Base-by-base conservation (phyloP, 2,113 vertebrate species). In the Chaetorhynchus papuensis region DNA sequence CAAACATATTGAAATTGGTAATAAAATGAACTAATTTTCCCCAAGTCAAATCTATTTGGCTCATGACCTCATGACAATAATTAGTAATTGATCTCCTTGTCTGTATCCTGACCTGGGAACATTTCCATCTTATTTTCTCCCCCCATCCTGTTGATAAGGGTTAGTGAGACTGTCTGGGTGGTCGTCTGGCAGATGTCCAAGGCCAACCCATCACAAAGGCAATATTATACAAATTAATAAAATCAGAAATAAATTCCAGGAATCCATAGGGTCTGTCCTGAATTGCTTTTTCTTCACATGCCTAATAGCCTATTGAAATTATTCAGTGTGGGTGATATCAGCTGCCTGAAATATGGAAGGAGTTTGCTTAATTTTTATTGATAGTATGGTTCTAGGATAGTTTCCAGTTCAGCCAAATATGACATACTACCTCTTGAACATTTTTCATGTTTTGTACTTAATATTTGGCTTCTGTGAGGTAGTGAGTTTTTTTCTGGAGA, bases 261-360 rank as follows among this genome's bases (percentile, higher is more conserved):
- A 41, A 30, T 80, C 22, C 13, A 11, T 7, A 10, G 10, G 24
- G 9, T 33, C 28, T 54, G 13, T 16, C 33, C 42, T 45, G 30
- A 54, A 50, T 53, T 50, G 8, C 2, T 31, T 56, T 75, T 64
- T 53, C 20, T 78, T 90, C 19, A 28, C 24, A 11, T 24, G 10
- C 9, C 1, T 31, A 15, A 23, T 65, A 64, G 13, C 1, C 2
- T 30, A 7, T n/a, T 28, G 2, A 2, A 47, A 10, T 49, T 49
- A 11, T 9, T 54, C 19, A 27, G 13, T 41, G 1, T 19, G 41
- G 21, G 28, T 69, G 33, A 9, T 56, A 23, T 15, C 37, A 23
- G 27, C 42, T 52, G 16, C 17, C 41, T 65, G 9, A 81, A 84
- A 68, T 7, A 39, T 1, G 1, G 47, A 50, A 24, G 11, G 17